phyloP scores from a whole-genome alignment of 2,113 vertebrate genomes.

The Mormyrus lacerda region DNA sequence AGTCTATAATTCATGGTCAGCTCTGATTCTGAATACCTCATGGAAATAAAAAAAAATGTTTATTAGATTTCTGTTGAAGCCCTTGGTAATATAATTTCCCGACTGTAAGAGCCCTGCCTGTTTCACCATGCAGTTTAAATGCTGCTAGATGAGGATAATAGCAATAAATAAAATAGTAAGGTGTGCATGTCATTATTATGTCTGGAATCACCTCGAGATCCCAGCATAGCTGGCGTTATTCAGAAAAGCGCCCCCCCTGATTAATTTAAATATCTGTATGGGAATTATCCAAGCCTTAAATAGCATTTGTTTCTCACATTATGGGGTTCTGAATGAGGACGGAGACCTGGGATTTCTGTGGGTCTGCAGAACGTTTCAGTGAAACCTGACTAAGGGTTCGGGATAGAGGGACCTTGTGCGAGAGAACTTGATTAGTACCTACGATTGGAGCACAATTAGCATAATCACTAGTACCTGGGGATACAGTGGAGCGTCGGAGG shows the following conservation, averaged over 20 bases:
- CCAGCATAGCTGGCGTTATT: not conserved
- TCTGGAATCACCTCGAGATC: not conserved
- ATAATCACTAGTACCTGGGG: conserved; percentile 9
- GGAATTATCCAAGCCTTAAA: not conserved
- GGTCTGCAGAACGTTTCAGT: not conserved
- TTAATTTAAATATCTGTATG: not conserved
- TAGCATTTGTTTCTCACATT: not conserved
- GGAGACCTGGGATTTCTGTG: not conserved
- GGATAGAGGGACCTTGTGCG: not conserved
- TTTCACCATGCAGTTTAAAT: not conserved
- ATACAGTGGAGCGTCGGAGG: not conserved
- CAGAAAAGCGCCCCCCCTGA: not conserved
- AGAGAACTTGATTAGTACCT: not conserved
- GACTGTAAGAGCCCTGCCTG: not conserved
- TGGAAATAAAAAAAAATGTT: not conserved
- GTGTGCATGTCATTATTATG: not conserved
- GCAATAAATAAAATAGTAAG: not conserved
- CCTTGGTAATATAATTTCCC: not conserved
- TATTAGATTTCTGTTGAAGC: not conserved
- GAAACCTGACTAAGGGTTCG: not conserved
- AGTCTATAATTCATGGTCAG: not conserved
- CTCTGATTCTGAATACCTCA: not conserved
- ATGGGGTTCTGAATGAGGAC: not conserved
- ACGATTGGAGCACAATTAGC: not conserved
- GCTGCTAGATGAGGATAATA: not conserved